Evolutionary conservation across 2,797 vertebrate genomes (phyloP).

Genomic region (Orientallactaga sibirica): DNA sequence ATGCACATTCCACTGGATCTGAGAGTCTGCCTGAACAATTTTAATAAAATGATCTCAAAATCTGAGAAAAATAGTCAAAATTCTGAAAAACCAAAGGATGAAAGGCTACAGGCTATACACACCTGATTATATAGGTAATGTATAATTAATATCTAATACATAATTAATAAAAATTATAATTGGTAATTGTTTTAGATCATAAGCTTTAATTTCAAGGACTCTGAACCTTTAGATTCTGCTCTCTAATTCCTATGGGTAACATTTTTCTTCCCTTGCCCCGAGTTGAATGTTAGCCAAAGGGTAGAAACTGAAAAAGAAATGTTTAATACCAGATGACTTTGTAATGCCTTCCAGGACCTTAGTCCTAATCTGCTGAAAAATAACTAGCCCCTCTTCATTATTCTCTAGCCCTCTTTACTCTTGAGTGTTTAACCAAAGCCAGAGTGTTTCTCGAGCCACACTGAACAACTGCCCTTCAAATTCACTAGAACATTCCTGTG

Average conservation of each 20-base stretch:
- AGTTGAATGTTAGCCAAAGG: neutral
- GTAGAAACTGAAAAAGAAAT: neutral
- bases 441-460: neutral
- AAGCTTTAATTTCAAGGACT: slow-evolving; percentile 38
- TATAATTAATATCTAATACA: neutral
- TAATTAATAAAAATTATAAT: neutral
- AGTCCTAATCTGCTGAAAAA: neutral
- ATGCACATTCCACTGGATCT: neutral
- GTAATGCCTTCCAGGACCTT: neutral
- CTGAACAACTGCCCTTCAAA: neutral
- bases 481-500: neutral
- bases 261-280: slow-evolving; percentile 10
- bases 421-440: neutral
- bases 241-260: neutral
- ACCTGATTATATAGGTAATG: neutral
- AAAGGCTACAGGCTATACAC: slow-evolving; percentile 21
- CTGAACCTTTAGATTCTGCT: slow-evolving; percentile 16
- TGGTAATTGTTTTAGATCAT: neutral
- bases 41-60: slow-evolving; percentile 58
- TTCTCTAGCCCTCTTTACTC: neutral
- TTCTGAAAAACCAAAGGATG: neutral
- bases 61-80: slow-evolving; percentile 48
- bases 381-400: neutral
- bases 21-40: slow-evolving; percentile 44
- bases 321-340: neutral